Evolutionary conservation across 2,797 vertebrate genomes (phyloP).

Genomic region (Carduelis carduelis): DNA sequence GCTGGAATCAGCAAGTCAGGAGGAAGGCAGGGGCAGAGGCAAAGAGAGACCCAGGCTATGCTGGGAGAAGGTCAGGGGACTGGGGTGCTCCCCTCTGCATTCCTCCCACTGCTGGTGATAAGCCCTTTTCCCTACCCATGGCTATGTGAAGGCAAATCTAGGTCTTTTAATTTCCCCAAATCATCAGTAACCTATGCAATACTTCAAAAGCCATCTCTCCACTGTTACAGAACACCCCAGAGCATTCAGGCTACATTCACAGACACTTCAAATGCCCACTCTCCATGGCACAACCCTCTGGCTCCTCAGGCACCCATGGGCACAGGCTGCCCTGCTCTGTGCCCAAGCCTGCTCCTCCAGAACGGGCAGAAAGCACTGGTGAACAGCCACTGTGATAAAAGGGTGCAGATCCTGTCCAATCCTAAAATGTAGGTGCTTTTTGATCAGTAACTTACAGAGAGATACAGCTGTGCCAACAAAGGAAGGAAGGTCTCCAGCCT

Average conservation of each 20-base stretch:
- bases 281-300: fast-evolving
- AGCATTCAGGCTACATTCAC: not conserved
- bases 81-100: not conserved
- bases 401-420: not conserved
- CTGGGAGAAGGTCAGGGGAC: not conserved
- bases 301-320: not conserved
- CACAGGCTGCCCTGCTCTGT: not conserved
- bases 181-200: no score
- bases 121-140: not conserved
- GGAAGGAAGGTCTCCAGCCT: not conserved
- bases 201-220: not conserved
- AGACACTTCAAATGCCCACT: fast-evolving
- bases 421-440: not conserved
- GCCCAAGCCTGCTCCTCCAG: not conserved
- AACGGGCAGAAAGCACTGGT: not conserved
- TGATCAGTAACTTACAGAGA: not conserved
- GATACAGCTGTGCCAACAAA: not conserved
- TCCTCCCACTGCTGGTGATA: not conserved
- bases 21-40: not conserved
- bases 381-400: not conserved
- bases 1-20: not conserved
- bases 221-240: not conserved
- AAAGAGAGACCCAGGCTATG: fast-evolving
- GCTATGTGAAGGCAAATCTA: not conserved
- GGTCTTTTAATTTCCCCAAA: not conserved